Evolutionary conservation across 35 echinoderm and acorn worm genomes (phyloP).

Genomic region (Ophioderma brevispina): DNA sequence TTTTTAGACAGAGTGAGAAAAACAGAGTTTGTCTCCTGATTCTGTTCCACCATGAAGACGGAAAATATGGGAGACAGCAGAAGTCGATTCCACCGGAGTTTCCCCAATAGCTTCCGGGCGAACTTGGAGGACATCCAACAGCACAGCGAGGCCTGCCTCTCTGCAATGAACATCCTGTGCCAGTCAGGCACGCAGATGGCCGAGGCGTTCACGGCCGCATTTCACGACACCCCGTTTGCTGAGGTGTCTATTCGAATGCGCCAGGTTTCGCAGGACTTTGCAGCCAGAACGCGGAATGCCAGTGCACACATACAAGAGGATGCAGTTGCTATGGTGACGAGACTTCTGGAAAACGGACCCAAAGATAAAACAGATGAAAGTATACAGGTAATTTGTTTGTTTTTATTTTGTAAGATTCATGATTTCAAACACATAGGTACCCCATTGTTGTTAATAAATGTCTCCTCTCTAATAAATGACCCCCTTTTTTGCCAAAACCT

Average conservation of each 20-base stretch:
- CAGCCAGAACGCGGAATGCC: conserved; percentile 44
- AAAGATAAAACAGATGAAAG: conserved; percentile 69
- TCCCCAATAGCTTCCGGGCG: conserved; percentile 65
- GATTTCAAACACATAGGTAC: not conserved
- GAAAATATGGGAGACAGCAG: conserved; percentile 24
- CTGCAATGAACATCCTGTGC: conserved; percentile 64
- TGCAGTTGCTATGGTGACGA: conserved; percentile 48
- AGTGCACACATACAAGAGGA: conserved; percentile 61
- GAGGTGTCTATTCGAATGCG: conserved; percentile 59
- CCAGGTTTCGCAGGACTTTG: conserved; percentile 68
- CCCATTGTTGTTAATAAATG: no score
- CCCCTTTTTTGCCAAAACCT: no score
- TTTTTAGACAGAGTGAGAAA: not conserved
- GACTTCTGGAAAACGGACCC: conserved; percentile 37
- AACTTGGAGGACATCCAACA: conserved; percentile 64
- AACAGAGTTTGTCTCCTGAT: not conserved
- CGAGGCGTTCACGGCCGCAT: conserved; percentile 55
- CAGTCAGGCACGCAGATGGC: conserved; percentile 57
- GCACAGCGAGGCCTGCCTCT: conserved; percentile 53
- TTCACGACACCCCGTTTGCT: conserved; percentile 71
- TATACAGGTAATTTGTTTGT: conserved; percentile 46
- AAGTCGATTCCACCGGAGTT: conserved; percentile 65
- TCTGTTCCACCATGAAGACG: conserved; percentile 4
- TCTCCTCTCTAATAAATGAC: no score
- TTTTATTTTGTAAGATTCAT: not conserved